Evolutionary conservation across 1,140 invertebrate genomes (phyloP).

Genomic region (Drosophila persimilis): DNA sequence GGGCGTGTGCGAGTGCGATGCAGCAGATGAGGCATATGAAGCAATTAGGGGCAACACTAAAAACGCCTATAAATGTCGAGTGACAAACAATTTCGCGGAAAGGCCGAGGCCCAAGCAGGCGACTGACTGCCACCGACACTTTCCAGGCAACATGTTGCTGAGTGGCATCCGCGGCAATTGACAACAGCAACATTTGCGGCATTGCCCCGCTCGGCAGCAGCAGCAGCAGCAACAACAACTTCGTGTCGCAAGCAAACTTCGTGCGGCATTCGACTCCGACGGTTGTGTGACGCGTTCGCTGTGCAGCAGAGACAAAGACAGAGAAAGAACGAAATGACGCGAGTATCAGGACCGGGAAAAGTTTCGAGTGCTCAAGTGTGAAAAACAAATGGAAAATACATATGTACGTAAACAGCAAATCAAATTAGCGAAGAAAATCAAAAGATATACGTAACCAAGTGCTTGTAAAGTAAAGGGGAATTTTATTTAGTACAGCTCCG

Average conservation of each 20-base stretch:
- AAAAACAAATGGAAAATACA: conserved; percentile 27
- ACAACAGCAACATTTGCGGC: conserved; percentile 33
- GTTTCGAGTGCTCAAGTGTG: conserved; percentile 10
- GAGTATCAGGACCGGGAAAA: neutral
- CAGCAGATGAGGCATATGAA: conserved; percentile 40
- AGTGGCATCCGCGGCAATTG: conserved; percentile 11
- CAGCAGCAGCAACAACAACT: conserved; percentile 53
- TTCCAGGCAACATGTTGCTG: conserved; percentile 65
- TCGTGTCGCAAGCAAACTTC: conserved; percentile 29
- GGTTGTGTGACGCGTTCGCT: conserved; percentile 53
- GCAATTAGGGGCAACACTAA: conserved; percentile 69
- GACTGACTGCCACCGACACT: conserved; percentile 2
- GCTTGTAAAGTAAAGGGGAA: conserved; percentile 16
- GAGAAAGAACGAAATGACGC: conserved; percentile 3
- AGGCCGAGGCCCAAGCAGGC: conserved; percentile 6
- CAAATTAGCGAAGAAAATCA: neutral
- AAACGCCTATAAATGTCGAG: conserved; percentile 70
- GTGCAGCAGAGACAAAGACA: conserved; percentile 17
- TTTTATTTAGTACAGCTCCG: neutral
- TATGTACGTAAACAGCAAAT: conserved; percentile 7
- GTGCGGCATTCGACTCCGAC: conserved; percentile 48
- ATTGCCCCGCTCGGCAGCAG: conserved; percentile 16
- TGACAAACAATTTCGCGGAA: conserved; percentile 66
- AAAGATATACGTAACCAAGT: conserved; percentile 34
- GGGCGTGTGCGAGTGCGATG: too few relatives aligned